These are phyloP conservation scores for Tetramorium bicarinatum DNA, from an alignment of 2,888 invertebrate species.

Conservation along the genomic window DNA sequence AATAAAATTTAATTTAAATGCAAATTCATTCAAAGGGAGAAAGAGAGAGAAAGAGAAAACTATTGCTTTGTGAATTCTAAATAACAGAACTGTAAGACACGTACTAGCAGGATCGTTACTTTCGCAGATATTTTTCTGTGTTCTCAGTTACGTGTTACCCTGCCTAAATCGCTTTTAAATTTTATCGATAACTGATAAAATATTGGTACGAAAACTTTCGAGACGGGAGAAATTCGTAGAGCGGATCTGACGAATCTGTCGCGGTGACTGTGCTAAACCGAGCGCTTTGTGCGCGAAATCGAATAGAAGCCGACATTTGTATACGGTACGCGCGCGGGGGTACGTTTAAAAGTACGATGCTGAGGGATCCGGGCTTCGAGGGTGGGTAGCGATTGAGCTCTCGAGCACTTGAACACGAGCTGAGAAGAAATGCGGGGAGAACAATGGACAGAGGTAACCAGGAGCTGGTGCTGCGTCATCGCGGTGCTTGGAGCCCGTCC, in stretches of 20 bases:
- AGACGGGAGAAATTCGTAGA: neutral
- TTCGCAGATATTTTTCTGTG: neutral
- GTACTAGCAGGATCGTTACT: neutral
- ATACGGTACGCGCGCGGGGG: conserved; percentile 60
- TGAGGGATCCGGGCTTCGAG: conserved; percentile 74
- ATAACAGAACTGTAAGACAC: neutral
- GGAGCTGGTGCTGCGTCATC: conserved; percentile 84
- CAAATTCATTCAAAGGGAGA: neutral
- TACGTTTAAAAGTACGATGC: conserved; percentile 69
- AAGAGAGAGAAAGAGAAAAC: neutral
- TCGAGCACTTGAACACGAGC: conserved; percentile 86
- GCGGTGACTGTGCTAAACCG: conserved; percentile 39
- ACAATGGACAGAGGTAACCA: conserved; percentile 84
- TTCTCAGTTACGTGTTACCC: neutral
- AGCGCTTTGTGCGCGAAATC: conserved; percentile 42
- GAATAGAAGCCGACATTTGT: conserved; percentile 62
- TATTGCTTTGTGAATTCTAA: neutral
- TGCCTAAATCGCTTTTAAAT: neutral
- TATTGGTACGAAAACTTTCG: neutral
- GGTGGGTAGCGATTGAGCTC: conserved; percentile 78
- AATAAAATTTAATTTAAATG: neutral
- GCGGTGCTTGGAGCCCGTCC: conserved; percentile 80
- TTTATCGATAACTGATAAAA: neutral
- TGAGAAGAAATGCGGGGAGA: conserved; percentile 84
- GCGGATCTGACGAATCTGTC: neutral